Percentiles rank a stretch among this genome's conserved stretches.
These are phyloP conservation scores for Thalassarche chlororhynchos DNA, from an alignment of 2,113 vertebrate species.

Conservation along the genomic window DNA sequence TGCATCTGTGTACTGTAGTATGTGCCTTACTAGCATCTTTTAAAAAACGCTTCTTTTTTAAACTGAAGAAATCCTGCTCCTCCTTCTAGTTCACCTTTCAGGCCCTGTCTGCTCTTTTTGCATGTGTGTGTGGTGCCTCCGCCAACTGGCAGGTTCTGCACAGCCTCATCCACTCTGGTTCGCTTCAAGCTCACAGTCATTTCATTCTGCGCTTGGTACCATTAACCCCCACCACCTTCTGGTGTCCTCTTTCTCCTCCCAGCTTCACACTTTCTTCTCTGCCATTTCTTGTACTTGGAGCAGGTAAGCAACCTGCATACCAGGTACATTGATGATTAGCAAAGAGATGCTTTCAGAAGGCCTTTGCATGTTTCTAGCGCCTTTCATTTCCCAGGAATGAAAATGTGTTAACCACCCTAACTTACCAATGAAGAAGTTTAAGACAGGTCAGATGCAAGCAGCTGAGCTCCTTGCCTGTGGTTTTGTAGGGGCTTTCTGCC, in stretches of 20 bases:
- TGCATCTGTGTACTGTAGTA: background rate
- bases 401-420: background rate
- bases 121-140: background rate
- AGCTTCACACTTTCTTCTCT: background rate
- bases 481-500: background rate
- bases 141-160: background rate
- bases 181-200: background rate
- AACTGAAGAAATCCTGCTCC: background rate
- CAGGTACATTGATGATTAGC: background rate
- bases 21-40: background rate
- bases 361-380: background rate
- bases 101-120: background rate
- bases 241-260: background rate
- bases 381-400: background rate
- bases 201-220: background rate
- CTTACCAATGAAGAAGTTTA: background rate
- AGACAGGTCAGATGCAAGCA: background rate
- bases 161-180: background rate
- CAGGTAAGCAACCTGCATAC: background rate
- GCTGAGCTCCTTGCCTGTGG: background rate
- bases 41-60: background rate
- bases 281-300: background rate
- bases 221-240: background rate
- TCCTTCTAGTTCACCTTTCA: background rate
- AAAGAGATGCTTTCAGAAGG: background rate